Evolutionary conservation across 2,113 vertebrate species (phyloP).

Genomic region (Pachyramphus minor): DNA sequence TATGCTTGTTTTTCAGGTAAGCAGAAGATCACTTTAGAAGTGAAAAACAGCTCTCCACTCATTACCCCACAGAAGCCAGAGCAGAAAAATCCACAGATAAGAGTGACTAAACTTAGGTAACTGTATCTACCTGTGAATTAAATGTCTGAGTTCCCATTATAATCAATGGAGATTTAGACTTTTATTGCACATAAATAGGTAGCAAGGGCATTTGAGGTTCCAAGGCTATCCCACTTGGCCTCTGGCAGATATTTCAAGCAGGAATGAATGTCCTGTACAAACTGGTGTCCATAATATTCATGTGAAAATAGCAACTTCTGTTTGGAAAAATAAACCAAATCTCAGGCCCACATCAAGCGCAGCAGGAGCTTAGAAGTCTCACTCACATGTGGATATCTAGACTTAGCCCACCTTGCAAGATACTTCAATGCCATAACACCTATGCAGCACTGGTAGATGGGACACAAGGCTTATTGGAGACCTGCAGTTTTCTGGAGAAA

Average conservation of each 20-base stretch:
- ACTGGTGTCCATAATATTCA: too few species aligned
- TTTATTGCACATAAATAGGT: not conserved
- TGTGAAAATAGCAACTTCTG: not conserved
- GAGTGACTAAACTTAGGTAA: not conserved
- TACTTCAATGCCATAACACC: not conserved
- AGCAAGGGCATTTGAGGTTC: not conserved
- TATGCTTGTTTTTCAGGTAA: not conserved
- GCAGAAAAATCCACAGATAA: not conserved
- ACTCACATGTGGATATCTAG: not conserved
- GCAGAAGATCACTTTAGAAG: not conserved
- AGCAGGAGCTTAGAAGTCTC: not conserved
- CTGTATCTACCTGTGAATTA: not conserved
- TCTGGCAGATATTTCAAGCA: not conserved
- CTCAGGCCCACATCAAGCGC: not conserved
- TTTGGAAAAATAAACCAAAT: not conserved
- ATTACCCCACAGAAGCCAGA: not conserved
- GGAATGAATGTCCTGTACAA: not conserved
- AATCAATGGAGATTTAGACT: not conserved
- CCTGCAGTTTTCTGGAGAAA: not conserved
- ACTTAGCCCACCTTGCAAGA: not conserved
- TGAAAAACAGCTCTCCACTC: not conserved
- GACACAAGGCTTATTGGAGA: not conserved
- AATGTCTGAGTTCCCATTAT: not conserved
- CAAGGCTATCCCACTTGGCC: not conserved
- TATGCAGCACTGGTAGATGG: not conserved